These are phyloP conservation scores for Taphrorychus bicolor DNA, from an alignment of 2,888 invertebrate species.

Conservation along the genomic window DNA sequence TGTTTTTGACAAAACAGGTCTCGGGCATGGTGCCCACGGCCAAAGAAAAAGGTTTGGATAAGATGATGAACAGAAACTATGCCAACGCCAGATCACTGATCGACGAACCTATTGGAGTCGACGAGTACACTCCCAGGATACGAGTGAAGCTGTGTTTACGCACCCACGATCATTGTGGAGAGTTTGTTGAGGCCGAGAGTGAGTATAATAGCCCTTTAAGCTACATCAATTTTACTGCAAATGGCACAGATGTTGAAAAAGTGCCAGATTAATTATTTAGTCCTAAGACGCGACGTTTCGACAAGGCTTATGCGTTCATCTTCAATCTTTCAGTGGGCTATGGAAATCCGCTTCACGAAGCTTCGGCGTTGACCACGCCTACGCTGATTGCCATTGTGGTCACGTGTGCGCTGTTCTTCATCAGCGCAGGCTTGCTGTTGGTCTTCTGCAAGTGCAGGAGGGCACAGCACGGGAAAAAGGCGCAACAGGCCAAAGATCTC, in stretches of 20 bases:
- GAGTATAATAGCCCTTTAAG: too few relatives aligned
- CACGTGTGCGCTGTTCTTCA: slow-evolving; percentile 79
- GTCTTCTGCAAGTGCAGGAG: slow-evolving; percentile 87
- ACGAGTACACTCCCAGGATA: slow-evolving; percentile 73
- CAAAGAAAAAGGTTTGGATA: slow-evolving; percentile 74
- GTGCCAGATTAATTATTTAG: neutral
- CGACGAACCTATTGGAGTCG: slow-evolving; percentile 65
- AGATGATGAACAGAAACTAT: slow-evolving; percentile 62
- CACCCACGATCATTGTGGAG: slow-evolving; percentile 81
- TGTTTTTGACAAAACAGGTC: slow-evolving; percentile 52
- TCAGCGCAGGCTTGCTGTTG: slow-evolving; percentile 77
- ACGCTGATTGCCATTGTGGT: slow-evolving; percentile 81
- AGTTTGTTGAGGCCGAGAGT: slow-evolving; percentile 85
- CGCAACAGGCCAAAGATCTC: slow-evolving; percentile 77
- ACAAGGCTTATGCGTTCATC: too few relatives aligned
- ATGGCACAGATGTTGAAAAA: slow-evolving; percentile 48
- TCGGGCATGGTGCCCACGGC: slow-evolving; percentile 74
- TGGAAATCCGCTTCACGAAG: slow-evolving; percentile 76
- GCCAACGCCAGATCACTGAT: slow-evolving; percentile 62
- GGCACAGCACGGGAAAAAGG: slow-evolving; percentile 77
- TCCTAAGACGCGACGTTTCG: too few relatives aligned
- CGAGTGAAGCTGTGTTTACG: slow-evolving; percentile 83
- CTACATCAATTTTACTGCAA: too few relatives aligned
- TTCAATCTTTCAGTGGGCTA: slow-evolving; percentile 79
- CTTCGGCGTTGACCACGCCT: slow-evolving; percentile 77